Conservation (phyloP, 2,888 invertebrate species). For the Bhutanitis thaidina region DNA sequence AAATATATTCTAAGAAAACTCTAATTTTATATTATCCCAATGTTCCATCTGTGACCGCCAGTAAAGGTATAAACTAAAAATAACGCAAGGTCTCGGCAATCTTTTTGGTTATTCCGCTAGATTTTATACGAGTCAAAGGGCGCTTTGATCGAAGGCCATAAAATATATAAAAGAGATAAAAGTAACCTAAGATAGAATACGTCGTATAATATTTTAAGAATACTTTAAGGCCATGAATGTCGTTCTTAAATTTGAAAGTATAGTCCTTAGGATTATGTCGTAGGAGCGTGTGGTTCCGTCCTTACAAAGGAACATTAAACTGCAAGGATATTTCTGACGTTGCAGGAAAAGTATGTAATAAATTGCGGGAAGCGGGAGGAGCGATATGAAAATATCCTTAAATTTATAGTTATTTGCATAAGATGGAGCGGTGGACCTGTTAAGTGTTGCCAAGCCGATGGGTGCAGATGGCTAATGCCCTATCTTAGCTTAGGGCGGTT, state of each 20-base stretch:
- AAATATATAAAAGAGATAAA: slow-evolving; percentile 16
- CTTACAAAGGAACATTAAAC: slow-evolving; percentile 8
- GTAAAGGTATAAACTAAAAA: slow-evolving; percentile 5
- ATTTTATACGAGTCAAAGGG: slow-evolving; percentile 16
- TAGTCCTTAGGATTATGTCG: slow-evolving; percentile 1
- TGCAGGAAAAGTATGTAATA: background rate
- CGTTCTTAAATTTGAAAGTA: slow-evolving; percentile 14
- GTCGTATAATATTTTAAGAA: slow-evolving; percentile 16
- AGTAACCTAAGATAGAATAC: background rate
- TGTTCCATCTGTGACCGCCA: background rate
- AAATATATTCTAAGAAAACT: no score
- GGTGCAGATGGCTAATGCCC: no score
- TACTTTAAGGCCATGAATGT: slow-evolving; percentile 18
- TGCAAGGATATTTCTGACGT: background rate
- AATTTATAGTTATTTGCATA: no score
- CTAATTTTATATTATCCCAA: background rate
- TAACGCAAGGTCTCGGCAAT: background rate
- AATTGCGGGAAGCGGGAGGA: background rate
- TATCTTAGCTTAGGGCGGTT: no score
- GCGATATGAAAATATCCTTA: no score
- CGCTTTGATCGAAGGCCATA: slow-evolving; percentile 11
- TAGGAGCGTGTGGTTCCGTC: background rate
- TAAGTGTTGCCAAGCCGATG: no score
- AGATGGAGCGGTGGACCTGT: no score
- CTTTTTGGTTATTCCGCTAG: slow-evolving; percentile 7